Conservation (phyloP, 2,888 invertebrate species). For the Xestia sexstrigata region DNA sequence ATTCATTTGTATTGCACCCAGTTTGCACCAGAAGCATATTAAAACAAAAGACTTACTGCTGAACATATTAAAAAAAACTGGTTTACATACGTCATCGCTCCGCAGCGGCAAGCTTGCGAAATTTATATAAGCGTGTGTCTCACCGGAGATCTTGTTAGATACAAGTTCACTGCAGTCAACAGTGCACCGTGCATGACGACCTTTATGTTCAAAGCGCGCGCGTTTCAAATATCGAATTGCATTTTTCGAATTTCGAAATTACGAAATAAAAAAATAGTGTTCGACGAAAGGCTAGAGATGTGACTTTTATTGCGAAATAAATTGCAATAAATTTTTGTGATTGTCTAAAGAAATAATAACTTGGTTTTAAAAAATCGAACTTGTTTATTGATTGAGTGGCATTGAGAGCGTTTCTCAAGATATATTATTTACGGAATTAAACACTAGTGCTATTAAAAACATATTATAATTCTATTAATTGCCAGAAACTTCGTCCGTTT, state of each 20-base stretch:
- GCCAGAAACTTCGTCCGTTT: slow-evolving; percentile 45
- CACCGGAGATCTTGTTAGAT: slow-evolving; percentile 65
- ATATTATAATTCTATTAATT: slow-evolving; percentile 67
- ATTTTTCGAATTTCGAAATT: slow-evolving; percentile 10
- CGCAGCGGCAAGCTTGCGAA: slow-evolving; percentile 64
- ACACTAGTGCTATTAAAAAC: slow-evolving; percentile 66
- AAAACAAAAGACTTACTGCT: slow-evolving; percentile 46
- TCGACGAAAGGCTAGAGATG: slow-evolving; percentile 34
- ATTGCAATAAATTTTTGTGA: not conserved
- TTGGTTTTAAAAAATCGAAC: slow-evolving; percentile 3
- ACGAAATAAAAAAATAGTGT: slow-evolving; percentile 13
- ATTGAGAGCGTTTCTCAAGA: slow-evolving; percentile 53
- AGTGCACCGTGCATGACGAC: slow-evolving; percentile 58
- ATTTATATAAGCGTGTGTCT: slow-evolving; percentile 69
- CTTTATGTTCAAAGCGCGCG: slow-evolving; percentile 61
- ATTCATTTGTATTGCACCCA: slow-evolving; percentile 29
- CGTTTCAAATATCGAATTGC: slow-evolving; percentile 40
- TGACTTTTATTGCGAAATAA: slow-evolving; percentile 32
- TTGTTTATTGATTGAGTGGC: slow-evolving; percentile 39
- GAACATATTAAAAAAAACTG: slow-evolving; percentile 51
- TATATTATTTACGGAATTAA: slow-evolving; percentile 54
- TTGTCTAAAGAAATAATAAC: not conserved
- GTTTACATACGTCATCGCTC: slow-evolving; percentile 58
- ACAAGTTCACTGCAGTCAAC: slow-evolving; percentile 53
- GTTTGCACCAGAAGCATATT: slow-evolving; percentile 30